These are phyloP conservation scores for Buphagus erythrorhynchus DNA, from an alignment of 2,797 vertebrate species.

Conservation along the genomic window DNA sequence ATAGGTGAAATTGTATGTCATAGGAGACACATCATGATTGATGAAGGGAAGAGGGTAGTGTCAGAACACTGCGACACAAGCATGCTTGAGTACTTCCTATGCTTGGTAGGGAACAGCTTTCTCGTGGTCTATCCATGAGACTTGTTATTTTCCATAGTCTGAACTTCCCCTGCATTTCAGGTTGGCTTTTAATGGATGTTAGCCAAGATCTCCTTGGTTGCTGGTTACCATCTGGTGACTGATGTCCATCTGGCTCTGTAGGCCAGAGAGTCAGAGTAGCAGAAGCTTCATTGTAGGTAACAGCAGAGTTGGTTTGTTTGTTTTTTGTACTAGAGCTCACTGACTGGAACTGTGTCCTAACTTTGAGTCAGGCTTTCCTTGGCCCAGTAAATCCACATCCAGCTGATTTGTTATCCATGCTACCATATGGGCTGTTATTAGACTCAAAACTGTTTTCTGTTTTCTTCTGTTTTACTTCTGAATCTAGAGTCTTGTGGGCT, in stretches of 20 bases:
- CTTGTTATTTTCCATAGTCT: background rate
- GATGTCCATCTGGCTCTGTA: background rate
- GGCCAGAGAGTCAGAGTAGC: background rate
- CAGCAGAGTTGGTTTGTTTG: background rate
- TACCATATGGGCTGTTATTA: background rate
- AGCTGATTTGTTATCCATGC: background rate
- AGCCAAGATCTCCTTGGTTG: background rate
- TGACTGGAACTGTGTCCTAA: background rate
- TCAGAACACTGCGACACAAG: background rate
- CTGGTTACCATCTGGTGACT: background rate
- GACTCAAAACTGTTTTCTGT: background rate
- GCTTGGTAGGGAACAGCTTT: background rate
- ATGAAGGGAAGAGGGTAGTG: background rate
- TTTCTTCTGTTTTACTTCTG: background rate
- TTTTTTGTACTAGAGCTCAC: background rate
- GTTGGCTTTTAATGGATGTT: background rate
- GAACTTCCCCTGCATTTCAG: background rate
- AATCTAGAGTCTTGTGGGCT: background rate
- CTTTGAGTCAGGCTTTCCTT: background rate
- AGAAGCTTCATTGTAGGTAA: background rate
- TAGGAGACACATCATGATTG: background rate
- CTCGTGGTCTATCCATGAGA: background rate
- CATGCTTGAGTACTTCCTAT: background rate
- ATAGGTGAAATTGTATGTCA: background rate
- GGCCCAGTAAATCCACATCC: background rate